A percentile compares a stretch with the other conserved stretches of the same genome.
These are phyloP conservation scores for Mirounga angustirostris DNA, from an alignment of 2,113 vertebrate species.

Conservation along the genomic window DNA sequence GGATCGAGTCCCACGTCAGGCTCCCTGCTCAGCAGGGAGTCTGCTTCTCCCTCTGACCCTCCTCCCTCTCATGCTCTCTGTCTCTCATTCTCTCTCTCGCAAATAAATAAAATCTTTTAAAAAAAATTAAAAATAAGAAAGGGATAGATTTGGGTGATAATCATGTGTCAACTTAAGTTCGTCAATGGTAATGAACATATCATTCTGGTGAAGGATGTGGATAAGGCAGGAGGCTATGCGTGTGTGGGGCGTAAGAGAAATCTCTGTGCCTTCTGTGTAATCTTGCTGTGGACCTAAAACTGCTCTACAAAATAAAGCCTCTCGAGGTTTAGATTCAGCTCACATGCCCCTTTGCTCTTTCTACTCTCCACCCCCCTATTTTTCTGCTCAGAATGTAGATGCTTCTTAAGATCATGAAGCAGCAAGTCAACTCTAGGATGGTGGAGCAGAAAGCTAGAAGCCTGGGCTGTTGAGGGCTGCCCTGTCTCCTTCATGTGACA, in stretches of 20 bases:
- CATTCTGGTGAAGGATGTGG: not conserved
- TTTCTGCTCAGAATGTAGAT: not conserved
- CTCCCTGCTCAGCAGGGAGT: no score
- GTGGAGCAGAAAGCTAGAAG: not conserved
- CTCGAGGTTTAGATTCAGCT: not conserved
- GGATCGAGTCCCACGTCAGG: no score
- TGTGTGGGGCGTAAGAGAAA: not conserved
- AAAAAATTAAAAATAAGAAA: not conserved
- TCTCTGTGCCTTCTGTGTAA: not conserved
- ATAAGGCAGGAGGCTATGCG: not conserved
- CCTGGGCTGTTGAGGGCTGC: rapidly evolving
- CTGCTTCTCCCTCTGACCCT: no score
- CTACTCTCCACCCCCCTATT: not conserved
- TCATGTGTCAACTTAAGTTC: not conserved
- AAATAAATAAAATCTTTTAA: no score
- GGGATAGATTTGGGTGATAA: not conserved
- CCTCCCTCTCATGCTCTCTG: no score
- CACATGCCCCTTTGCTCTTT: not conserved
- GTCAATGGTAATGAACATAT: not conserved
- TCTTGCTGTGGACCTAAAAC: not conserved
- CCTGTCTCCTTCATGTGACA: not conserved
- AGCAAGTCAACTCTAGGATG: not conserved
- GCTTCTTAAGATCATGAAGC: not conserved
- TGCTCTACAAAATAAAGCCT: not conserved
- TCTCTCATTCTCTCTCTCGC: no score